These are phyloP conservation scores for Ageneiosus marmoratus DNA, from an alignment of 2,113 vertebrate species.

Conservation along the genomic window DNA sequence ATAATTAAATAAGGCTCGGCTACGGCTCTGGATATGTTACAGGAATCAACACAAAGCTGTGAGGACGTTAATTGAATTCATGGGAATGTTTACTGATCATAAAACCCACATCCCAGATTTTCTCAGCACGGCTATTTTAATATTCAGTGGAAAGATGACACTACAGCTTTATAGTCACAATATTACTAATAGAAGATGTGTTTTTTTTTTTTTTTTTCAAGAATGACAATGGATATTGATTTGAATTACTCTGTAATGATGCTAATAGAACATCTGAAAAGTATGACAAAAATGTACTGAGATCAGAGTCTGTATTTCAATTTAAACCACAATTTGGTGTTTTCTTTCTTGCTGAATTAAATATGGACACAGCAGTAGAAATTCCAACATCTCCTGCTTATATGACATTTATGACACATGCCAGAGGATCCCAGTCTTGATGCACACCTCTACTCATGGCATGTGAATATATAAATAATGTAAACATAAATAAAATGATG, in stretches of 20 bases:
- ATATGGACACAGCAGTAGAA: neutral
- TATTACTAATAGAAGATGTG: neutral
- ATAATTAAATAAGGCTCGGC: slow-evolving; percentile 69
- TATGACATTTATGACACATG: no score
- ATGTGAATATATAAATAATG: no score
- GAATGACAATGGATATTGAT: neutral
- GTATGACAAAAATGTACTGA: neutral
- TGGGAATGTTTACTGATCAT: slow-evolving; percentile 75
- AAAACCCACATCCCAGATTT: slow-evolving; percentile 57
- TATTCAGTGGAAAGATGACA: slow-evolving; percentile 51
- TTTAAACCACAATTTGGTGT: neutral
- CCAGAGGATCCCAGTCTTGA: no score
- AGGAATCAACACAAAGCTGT: slow-evolving; percentile 67
- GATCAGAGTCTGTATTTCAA: neutral
- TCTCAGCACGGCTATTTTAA: slow-evolving; percentile 54
- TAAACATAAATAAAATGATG: no score
- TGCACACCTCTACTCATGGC: no score
- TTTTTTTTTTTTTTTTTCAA: neutral
- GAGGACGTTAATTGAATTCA: slow-evolving; percentile 72
- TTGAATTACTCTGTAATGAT: neutral
- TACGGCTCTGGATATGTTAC: slow-evolving; percentile 67
- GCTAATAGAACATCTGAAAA: neutral
- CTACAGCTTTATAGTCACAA: neutral
- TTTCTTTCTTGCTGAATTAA: neutral
- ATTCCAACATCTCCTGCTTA: neutral